Evolutionary conservation across 2,888 invertebrate genomes (phyloP).

Genomic region (Callyntrura sp.): DNA sequence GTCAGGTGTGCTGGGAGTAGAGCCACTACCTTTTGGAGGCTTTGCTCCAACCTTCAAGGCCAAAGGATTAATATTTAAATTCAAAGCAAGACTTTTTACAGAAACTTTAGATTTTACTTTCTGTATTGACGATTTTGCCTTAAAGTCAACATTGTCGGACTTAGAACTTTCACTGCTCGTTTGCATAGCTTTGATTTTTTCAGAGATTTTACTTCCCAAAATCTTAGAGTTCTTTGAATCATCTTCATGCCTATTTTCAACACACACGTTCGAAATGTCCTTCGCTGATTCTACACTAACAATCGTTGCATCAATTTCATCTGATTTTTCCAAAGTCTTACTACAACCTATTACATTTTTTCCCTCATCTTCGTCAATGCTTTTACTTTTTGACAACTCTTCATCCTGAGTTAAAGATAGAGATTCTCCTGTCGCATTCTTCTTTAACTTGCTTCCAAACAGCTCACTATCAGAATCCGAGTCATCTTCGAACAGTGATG

Average conservation of each 20-base stretch:
- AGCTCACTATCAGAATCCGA: conserved; percentile 64
- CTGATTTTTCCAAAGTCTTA: background rate
- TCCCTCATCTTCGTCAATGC: background rate
- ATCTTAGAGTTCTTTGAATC: conserved; percentile 35
- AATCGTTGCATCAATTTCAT: conserved; percentile 9
- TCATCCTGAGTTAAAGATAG: background rate
- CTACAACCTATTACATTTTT: background rate
- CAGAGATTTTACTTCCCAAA: conserved; percentile 65
- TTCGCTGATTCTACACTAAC: background rate
- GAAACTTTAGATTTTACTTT: conserved; percentile 60
- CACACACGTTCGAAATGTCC: background rate
- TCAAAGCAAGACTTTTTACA: conserved; percentile 72
- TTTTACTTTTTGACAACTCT: background rate
- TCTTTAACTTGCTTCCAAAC: conserved; percentile 49
- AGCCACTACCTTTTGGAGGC: conserved; percentile 56
- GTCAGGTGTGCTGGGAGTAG: conserved; percentile 44
- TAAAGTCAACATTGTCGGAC: background rate
- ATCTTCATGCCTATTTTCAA: background rate
- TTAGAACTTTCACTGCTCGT: background rate
- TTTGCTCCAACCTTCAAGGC: conserved; percentile 79
- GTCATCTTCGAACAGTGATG: conserved; percentile 55
- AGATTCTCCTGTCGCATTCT: background rate
- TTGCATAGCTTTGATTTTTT: conserved; percentile 69
- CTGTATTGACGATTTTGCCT: background rate
- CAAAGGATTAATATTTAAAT: conserved; percentile 80